Percentiles rank a stretch among this genome's conserved stretches.
These are phyloP conservation scores for Chaitophorus viminalis DNA, from an alignment of 2,888 invertebrate species.

Conservation along the genomic window DNA sequence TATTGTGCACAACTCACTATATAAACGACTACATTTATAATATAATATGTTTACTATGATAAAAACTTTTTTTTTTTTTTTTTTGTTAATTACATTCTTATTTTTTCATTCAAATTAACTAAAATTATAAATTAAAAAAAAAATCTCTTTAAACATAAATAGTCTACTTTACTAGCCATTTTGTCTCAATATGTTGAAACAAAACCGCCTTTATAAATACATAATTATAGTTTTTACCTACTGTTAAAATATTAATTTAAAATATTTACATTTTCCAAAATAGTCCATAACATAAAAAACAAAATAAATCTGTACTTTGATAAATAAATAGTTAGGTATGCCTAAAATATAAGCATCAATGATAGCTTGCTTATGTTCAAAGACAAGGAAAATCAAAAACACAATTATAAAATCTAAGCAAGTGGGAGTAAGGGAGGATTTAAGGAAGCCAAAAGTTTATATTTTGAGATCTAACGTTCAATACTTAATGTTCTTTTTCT, in stretches of 20 bases:
- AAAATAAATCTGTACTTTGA: slow-evolving; percentile 52
- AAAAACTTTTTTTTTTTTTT: slow-evolving; percentile 41
- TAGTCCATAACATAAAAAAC: slow-evolving; percentile 55
- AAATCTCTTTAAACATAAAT: slow-evolving; percentile 47
- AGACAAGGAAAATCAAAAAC: slow-evolving; percentile 39
- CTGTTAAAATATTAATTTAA: slow-evolving; percentile 34
- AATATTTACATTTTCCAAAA: slow-evolving; percentile 56
- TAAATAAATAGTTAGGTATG: slow-evolving; percentile 45
- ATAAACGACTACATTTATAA: slow-evolving; percentile 52
- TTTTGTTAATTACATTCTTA: slow-evolving; percentile 33
- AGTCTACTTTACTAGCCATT: slow-evolving; percentile 40
- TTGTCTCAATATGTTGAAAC: slow-evolving; percentile 30
- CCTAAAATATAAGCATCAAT: slow-evolving; percentile 23
- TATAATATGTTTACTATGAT: slow-evolving; percentile 45
- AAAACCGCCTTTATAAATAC: slow-evolving; percentile 54
- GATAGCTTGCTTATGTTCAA: slow-evolving; percentile 10
- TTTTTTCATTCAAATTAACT: slow-evolving; percentile 35
- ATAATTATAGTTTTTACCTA: slow-evolving; percentile 42
- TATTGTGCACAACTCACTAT: slow-evolving; percentile 51
- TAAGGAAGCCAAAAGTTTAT: slow-evolving; percentile 49
- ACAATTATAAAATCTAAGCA: slow-evolving; percentile 27
- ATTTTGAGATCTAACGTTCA: slow-evolving; percentile 58
- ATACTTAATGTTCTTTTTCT: slow-evolving; percentile 34
- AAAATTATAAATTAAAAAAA: slow-evolving; percentile 34
- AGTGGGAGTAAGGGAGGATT: slow-evolving; percentile 10